Conservation (phyloP, 2,113 vertebrate species). For the Callospermophilus lateralis region DNA sequence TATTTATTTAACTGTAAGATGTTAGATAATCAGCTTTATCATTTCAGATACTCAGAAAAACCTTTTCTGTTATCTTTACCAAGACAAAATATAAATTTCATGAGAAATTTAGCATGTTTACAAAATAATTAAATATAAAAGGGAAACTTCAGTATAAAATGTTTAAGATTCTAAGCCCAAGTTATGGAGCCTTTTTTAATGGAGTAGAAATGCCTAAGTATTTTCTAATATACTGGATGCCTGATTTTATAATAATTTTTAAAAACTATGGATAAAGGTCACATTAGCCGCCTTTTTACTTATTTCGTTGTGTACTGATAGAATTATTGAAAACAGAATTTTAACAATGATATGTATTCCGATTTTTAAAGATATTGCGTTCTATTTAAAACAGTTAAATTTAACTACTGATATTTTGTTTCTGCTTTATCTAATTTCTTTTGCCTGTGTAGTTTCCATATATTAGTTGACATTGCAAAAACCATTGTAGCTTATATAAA, state of each 20-base stretch:
- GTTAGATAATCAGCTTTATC: constrained; percentile 64
- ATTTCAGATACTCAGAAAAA: neutral
- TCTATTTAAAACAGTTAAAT: constrained; percentile 31
- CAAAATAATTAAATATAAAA: constrained; percentile 59
- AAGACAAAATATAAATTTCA: too few relatives aligned
- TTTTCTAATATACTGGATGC: constrained; percentile 37
- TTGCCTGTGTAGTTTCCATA: neutral
- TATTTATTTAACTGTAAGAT: constrained; percentile 56
- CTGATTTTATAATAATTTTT: constrained; percentile 25
- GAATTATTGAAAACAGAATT: neutral
- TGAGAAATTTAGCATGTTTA: constrained; percentile 23
- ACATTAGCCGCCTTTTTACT: neutral
- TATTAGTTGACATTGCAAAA: constrained; percentile 50
- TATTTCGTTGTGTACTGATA: constrained; percentile 16
- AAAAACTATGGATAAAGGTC: constrained; percentile 5
- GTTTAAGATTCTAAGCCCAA: constrained; percentile 16
- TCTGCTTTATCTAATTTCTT: constrained; percentile 28
- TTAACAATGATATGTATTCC: neutral
- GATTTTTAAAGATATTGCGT: constrained; percentile 24
- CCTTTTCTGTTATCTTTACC: too few relatives aligned
- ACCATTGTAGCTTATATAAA: neutral
- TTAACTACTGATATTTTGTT: constrained; percentile 24
- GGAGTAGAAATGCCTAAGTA: neutral
- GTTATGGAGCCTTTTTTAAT: neutral
- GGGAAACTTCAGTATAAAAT: neutral